Base-by-base conservation (phyloP, 2,888 invertebrate genomes). In the Lasioglossum oenotherae region DNA sequence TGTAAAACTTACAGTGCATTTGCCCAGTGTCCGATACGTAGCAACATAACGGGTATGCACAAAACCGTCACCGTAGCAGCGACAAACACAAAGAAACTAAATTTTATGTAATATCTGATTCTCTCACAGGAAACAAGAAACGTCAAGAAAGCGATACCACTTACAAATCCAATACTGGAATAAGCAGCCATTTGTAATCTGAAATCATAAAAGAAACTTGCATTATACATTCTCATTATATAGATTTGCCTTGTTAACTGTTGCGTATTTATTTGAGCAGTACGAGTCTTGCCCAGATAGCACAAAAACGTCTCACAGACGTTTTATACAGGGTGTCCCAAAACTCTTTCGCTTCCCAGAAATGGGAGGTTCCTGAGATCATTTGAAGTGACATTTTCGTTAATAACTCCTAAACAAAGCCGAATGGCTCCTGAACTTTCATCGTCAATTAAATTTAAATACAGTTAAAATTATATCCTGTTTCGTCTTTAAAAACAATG, bases 51-150 rank as follows among this genome's bases (percentile, higher is more conserved):
- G 5, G 71, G 71, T 41, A 71, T n/a, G 19, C 0, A 71, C 12
- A 71, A 4, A 41, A 5, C 0, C n/a, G 71, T n/a, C 23, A 41
- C 0, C 1, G 5, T 0, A n/a, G 38, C 41, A 41, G 10, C 12
- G n/a, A n/a, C 2, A 10, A 12, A 0, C 12, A 5, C 1, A n/a
- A 41, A 41, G n/a, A n/a, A 71, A 23, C 38, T 12, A 71, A 41
- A 71, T 71, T 71, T 71, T 4, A 71, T 71, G 23, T 71, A 38
- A 71, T 71, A 71, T 71, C 71, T 71, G 2, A 71, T 1, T n/a
- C 41, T 71, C 4, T 71, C 71, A n/a, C 23, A 41, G n/a, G 71
- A n/a, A n/a, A 41, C 71, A 41, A 71, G n/a, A 1, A 41, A 71
- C 14, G 71, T 5, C 5, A 71, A 23, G 71, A 41, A 12, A n/a